Percentiles rank a stretch among this genome's conserved stretches.
Evolutionary conservation across 2,113 vertebrate species (phyloP).

Genomic region (Gasterosteus aculeatus): DNA sequence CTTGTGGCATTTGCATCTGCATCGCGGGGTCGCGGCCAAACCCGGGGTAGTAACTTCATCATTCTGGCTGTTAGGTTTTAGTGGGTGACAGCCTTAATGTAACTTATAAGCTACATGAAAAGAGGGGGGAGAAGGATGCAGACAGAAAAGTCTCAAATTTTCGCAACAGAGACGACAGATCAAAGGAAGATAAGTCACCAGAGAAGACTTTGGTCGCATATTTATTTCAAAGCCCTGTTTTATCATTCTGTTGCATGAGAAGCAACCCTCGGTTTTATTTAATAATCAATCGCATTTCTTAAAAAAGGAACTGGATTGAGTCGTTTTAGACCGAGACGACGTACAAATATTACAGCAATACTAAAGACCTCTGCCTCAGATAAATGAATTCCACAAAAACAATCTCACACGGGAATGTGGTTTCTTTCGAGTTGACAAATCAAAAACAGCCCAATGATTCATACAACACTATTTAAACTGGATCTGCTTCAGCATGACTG

Average conservation of each 20-base stretch:
- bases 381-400: constrained; percentile 10
- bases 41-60: constrained; percentile 55
- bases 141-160: constrained; percentile 46
- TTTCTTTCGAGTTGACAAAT: not conserved
- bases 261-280: constrained; percentile 38
- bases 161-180: constrained; percentile 58
- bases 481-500: constrained; percentile 16
- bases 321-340: constrained; percentile 24
- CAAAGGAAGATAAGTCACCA: constrained; percentile 51
- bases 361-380: constrained; percentile 18
- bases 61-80: constrained; percentile 45
- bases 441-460: constrained; percentile 32
- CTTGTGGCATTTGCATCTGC: constrained; percentile 49
- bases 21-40: constrained; percentile 46
- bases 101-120: constrained; percentile 12
- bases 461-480: constrained; percentile 23
- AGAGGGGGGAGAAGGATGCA: constrained; percentile 1
- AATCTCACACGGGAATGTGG: constrained; percentile 1
- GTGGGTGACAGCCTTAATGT: constrained; percentile 44
- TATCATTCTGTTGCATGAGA: constrained; percentile 66
- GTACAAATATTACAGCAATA: constrained; percentile 38
- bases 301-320: constrained; percentile 28
- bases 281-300: constrained; percentile 41
- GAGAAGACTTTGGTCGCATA: constrained; percentile 60
- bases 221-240: constrained; percentile 66